Evolutionary conservation across 2,113 vertebrate species (phyloP).

Genomic region (Prunella himalayana): DNA sequence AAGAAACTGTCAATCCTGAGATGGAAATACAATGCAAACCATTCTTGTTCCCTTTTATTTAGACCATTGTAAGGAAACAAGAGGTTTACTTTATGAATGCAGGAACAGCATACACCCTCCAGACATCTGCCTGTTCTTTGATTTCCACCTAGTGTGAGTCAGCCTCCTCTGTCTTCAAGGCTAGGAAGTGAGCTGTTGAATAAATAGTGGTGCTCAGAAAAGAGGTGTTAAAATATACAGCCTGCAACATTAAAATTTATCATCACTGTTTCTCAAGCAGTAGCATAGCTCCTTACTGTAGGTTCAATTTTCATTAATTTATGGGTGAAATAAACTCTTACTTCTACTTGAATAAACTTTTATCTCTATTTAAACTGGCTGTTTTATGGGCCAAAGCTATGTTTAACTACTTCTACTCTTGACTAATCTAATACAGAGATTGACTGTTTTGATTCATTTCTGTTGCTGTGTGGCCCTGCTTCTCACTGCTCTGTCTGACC

Average conservation of each 20-base stretch:
- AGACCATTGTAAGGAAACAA: not conserved
- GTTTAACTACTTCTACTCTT: not conserved
- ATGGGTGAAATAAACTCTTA: not conserved
- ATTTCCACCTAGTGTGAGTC: slow-evolving; percentile 21
- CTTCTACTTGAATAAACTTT: not conserved
- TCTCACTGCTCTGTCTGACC: not conserved
- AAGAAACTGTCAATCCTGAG: not conserved
- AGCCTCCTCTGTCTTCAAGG: slow-evolving; percentile 1
- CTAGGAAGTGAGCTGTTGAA: not conserved
- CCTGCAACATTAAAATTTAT: slow-evolving; percentile 13
- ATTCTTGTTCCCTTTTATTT: slow-evolving; percentile 7
- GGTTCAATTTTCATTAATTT: not conserved
- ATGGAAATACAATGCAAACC: not conserved
- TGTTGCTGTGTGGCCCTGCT: not conserved
- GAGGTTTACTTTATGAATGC: not conserved
- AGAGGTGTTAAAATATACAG: not conserved
- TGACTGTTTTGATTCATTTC: not conserved
- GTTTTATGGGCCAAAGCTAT: not conserved
- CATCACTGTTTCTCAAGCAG: not conserved
- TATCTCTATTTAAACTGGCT: not conserved
- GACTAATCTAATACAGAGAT: not conserved
- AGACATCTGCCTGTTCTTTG: slow-evolving; percentile 31
- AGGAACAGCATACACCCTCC: not conserved
- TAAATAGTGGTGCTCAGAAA: not conserved
- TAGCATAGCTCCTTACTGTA: not conserved